Evolutionary conservation across 2,113 vertebrate genomes (phyloP), one percentile per base, ranked within the genome.

Genomic region (Actenoides hombroni): DNA sequence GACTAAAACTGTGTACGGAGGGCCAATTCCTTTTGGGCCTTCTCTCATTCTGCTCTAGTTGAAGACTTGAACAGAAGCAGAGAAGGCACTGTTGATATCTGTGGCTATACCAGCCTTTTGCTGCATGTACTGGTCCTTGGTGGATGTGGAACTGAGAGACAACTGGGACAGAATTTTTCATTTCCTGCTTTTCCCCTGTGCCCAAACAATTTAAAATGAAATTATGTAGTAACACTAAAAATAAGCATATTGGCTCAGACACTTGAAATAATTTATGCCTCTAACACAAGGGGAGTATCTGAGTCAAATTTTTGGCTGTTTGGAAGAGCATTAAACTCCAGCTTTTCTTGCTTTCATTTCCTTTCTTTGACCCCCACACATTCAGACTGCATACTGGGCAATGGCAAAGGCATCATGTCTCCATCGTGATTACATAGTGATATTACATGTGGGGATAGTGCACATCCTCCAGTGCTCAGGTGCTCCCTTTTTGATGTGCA

Each of bases 391-490:
- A 24, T 6, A 17, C 14, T 28, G 9, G 49, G 49, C 64, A 86
- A 49, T 4, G 25, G 42, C 46, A 71, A 63, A 86, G 51, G 60
- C 26, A 77, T 5, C 33, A 9, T 1, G 9, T 35, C 42, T 77
- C 61, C 10, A 1, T 37, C 28, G 25, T 5, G 23, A 68, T 18
- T 46, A 49, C 1, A 4, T 0, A 29, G 31, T 35, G 69, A 13
- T 31, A 64, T 3, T 42, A 60, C 2, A 2, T 3, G 42, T 0
- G 2, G 35, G 35, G 26, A 54, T 0, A 84, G 13, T 6, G 20
- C 19, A 40, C n/a, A 60, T 17, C 26, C 65, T 71, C 28, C 56
- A 42, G 37, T 5, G 16, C 63, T 44, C 63, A 88, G 40, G 15
- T 39, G n/a, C 24, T 89, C 33, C 44, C 11, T 49, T 83, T n/a